Percentiles rank a stretch among this genome's conserved stretches.
phyloP scores from a whole-genome alignment of 2,888 invertebrate genomes.

The Leucophenga maculata region DNA sequence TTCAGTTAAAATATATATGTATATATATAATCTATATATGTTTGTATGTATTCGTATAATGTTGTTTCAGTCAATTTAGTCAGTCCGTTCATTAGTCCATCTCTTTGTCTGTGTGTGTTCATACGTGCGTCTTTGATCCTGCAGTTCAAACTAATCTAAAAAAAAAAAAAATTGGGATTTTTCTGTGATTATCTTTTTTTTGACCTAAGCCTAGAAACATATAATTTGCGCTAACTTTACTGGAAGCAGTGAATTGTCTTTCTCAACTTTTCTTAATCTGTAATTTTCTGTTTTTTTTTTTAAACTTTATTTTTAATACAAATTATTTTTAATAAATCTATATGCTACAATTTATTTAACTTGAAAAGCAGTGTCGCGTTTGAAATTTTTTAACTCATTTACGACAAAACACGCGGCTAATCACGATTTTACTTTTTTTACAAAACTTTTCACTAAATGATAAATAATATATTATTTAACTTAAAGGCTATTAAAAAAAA shows the following conservation, averaged over 20 bases:
- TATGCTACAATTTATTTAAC: conserved; percentile 6
- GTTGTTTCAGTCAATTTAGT: background rate
- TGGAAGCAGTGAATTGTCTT: conserved; percentile 57
- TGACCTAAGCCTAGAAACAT: conserved; percentile 31
- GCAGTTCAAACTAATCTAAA: conserved; percentile 31
- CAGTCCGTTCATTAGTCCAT: background rate
- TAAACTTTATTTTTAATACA: conserved; percentile 33
- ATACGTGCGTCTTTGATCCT: conserved; percentile 42
- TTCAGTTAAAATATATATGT: conserved; percentile 8
- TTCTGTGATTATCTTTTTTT: background rate
- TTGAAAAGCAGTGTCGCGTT: background rate
- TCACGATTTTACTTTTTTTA: conserved; percentile 6
- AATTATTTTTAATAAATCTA: conserved; percentile 11
- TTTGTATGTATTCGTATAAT: background rate
- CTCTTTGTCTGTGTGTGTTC: conserved; percentile 32
- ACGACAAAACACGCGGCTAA: too few relatives aligned
- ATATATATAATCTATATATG: background rate
- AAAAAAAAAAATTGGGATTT: background rate
- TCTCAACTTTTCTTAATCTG: conserved; percentile 31
- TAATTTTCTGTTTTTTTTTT: conserved; percentile 20
- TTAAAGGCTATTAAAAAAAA: conserved; percentile 22
- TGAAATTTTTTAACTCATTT: background rate
- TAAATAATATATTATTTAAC: conserved; percentile 17
- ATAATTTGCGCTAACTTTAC: conserved; percentile 63
- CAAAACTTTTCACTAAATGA: conserved; percentile 17